Evolutionary conservation across 2,888 invertebrate genomes (phyloP), one percentile per base, ranked within the genome.

Genomic region (Dryobotodes eremita): DNA sequence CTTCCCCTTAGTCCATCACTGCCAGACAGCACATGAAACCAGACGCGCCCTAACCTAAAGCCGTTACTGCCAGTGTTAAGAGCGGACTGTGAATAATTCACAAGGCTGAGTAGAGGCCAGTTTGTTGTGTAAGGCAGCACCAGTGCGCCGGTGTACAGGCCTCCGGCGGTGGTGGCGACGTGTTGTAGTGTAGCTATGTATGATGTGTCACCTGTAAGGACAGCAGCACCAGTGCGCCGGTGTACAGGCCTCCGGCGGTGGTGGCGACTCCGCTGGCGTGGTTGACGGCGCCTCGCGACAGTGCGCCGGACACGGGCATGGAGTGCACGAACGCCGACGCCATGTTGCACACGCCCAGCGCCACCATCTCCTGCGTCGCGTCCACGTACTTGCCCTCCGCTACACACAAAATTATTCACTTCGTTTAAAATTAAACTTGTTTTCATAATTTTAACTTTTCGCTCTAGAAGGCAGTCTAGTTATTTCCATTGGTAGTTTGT

Each of bases 201-300:
- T 57, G 93, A 96, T 96, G 95, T 98, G 50, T 75, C 86, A 96
- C 97, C 94, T 97, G 97, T 64, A 96, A 89, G 50, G 96, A 94
- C 50, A 97, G 93, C 88, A 96, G 91, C 82, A 97, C 97, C 20
- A 96, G 94, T 77, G 96, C 96, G 95, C 98, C 98, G 72, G 99
- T 99, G 91, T 98, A 98, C 71, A 99, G 97, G 2, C 99, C 99
- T 72, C 99, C 98, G 90, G 99, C 97, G 26, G 99, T 98, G 59
- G 99, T 98, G 91, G 98, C 98, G 6, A 99, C 99, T 15, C 99
- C 99, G 90, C 98, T 98, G 48, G 99, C 99, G 94, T 99, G 98
- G 97, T 99, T 99, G 55, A 99, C 99, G 82, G 99, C 99, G 84
- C 99, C 98, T 82, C 99, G 97, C 11, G 98, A 98, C 93, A 99